A percentile compares a stretch with the other conserved stretches of the same genome.
These are phyloP conservation scores for Dynastes maya DNA, from an alignment of 2,888 invertebrate genomes.

Conservation along the genomic window DNA sequence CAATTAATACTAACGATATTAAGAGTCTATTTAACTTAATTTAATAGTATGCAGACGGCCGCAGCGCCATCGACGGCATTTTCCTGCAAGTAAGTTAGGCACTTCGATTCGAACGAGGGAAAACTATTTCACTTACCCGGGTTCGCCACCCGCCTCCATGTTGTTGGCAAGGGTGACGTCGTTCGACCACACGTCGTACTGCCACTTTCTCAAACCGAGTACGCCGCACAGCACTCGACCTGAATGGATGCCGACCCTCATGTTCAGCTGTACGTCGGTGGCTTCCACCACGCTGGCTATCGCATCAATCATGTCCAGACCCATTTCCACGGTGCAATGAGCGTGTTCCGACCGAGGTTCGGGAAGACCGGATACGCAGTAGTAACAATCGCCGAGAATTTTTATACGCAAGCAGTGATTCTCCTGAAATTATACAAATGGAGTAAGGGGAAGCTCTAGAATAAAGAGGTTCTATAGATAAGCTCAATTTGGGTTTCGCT, in stretches of 20 bases:
- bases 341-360: slow-evolving; percentile 94
- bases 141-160: slow-evolving; percentile 92
- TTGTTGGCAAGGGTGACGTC: slow-evolving; percentile 93
- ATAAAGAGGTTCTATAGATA: too few relatives aligned
- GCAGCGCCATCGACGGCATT: background rate
- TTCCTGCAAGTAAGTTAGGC: background rate
- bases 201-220: slow-evolving; percentile 92
- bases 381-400: slow-evolving; percentile 94
- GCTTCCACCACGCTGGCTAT: slow-evolving; percentile 92
- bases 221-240: slow-evolving; percentile 93
- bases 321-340: slow-evolving; percentile 91
- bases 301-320: slow-evolving; percentile 89
- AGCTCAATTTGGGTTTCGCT: background rate
- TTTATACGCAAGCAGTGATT: slow-evolving; percentile 89
- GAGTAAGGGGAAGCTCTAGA: background rate
- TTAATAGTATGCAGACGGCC: slow-evolving; percentile 15
- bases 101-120: background rate
- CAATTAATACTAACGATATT: slow-evolving; percentile 32
- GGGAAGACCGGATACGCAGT: slow-evolving; percentile 92
- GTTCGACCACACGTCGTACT: slow-evolving; percentile 95
- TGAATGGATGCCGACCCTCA: slow-evolving; percentile 94
- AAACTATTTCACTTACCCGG: slow-evolving; percentile 77
- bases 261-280: slow-evolving; percentile 92
- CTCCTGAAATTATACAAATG: slow-evolving; percentile 73
- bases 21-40: slow-evolving; percentile 28